Evolutionary conservation across 2,888 invertebrate genomes (phyloP), one percentile per base, ranked within the genome.

Genomic region (Choristoneura rosaceana): DNA sequence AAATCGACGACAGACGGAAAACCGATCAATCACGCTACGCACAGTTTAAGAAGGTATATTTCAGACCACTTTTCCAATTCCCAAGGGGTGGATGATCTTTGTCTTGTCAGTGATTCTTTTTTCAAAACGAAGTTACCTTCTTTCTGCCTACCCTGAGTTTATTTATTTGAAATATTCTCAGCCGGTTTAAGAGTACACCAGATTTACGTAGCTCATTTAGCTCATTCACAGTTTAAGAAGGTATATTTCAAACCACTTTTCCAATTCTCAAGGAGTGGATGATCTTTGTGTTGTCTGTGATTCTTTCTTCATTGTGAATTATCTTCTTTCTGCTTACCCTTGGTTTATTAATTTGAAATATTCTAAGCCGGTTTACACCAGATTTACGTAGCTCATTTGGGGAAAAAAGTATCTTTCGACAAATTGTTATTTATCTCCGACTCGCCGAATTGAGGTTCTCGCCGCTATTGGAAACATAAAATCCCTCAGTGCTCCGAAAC

Each of bases 1-100:
- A 59, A 64, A 58, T 70, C 50, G 59, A 65, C n/a, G 38, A 41
- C 64, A 55, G 52, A 15, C 50, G 55, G 69, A 38, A 58, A 25
- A 14, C 34, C 58, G n/a, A 73, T 67, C 73, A 64, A 75, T 75
- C 70, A 67, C 69, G 62, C 61, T 63, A 41, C 65, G 45, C 62
- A 38, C 41, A 47, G 25, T 55, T 55, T 55, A 55, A 55, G 55
- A 25, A 55, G 4, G 55, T 55, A 55, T 55, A 55, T 55, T 17
- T 12, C 55, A 25, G 50, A 12, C 25, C 55, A 55, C 55, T 17
- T 17, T 17, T 9, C 17, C 4, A 17, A 52, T 52, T 52, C n/a
- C 17, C 52, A 17, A 9, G 1, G 52, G 17, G 52, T 52, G 9
- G 14, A 25, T 5, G 9, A 52, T 9, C 52, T 52, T 52, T 17